Evolutionary conservation across 2,888 invertebrate genomes (phyloP).

Genomic region (Drosophila monieri): DNA sequence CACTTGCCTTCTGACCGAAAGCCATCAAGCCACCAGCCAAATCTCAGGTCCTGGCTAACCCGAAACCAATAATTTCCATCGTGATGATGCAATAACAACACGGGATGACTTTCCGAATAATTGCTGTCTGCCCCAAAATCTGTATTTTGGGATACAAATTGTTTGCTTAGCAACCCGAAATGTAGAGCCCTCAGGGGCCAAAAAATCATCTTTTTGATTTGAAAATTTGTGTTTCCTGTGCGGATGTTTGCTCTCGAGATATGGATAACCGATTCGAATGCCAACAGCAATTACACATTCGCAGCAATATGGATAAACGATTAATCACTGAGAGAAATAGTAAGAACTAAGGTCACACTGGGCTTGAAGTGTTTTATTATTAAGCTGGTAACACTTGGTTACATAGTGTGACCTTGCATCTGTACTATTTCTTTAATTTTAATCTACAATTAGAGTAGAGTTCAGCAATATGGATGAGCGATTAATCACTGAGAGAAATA

Average conservation of each 20-base stretch:
- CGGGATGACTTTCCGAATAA: constrained; percentile 30
- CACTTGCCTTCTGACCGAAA: constrained; percentile 35
- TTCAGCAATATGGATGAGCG: constrained; percentile 17
- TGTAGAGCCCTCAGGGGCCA: constrained; percentile 16
- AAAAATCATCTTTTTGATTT: constrained; percentile 21
- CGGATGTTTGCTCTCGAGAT: constrained; percentile 4
- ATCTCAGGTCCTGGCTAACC: constrained; percentile 32
- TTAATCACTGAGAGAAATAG: neutral
- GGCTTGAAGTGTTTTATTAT: too few species aligned
- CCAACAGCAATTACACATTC: constrained; percentile 45
- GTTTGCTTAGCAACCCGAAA: constrained; percentile 20
- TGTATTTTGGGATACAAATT: constrained; percentile 38
- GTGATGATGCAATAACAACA: constrained; percentile 45
- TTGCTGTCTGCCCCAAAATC: constrained; percentile 11
- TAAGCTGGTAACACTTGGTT: too few species aligned
- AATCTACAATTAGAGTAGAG: neutral
- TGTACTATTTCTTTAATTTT: too few species aligned
- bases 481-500: neutral
- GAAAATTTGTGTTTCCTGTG: constrained; percentile 23
- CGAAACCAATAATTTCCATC: constrained; percentile 43
- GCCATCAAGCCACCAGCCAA: constrained; percentile 15
- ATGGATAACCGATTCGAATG: constrained; percentile 41
- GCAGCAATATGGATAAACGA: constrained; percentile 16
- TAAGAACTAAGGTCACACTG: neutral
- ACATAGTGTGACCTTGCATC: too few species aligned